Conservation (phyloP, 2,888 invertebrate species). For the Bhutanitis thaidina region DNA sequence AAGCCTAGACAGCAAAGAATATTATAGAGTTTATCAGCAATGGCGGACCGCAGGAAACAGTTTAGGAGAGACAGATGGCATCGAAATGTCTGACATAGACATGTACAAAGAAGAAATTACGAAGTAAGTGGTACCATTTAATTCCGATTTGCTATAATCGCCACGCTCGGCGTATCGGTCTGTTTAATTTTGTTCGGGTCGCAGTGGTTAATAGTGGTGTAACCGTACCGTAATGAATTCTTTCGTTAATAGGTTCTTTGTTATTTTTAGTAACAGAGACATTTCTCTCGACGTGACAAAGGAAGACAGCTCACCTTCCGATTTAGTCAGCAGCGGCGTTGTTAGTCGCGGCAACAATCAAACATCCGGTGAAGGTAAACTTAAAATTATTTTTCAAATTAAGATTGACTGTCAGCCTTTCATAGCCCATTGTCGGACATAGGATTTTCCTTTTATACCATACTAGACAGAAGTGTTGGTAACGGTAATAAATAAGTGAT, state of each 20-base stretch:
- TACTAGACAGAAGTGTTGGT: too few species aligned
- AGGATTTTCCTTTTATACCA: too few species aligned
- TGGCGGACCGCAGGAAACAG: slow-evolving; percentile 77
- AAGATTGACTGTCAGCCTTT: too few species aligned
- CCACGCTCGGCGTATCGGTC: background rate
- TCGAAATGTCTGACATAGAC: slow-evolving; percentile 55
- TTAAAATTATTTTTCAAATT: too few species aligned
- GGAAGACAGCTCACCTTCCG: slow-evolving; percentile 66
- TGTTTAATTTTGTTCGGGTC: too few species aligned
- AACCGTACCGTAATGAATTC: too few species aligned
- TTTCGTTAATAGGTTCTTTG: too few species aligned
- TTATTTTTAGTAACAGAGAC: slow-evolving; percentile 43
- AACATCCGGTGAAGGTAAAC: slow-evolving; percentile 57
- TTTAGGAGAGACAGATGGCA: slow-evolving; percentile 79
- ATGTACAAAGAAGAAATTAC: slow-evolving; percentile 53
- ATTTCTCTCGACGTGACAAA: slow-evolving; percentile 57
- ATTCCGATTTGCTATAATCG: too few species aligned
- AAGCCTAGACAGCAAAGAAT: slow-evolving; percentile 94
- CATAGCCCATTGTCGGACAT: too few species aligned
- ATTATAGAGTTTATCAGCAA: slow-evolving; percentile 86
- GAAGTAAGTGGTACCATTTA: slow-evolving; percentile 46
- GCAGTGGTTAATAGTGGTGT: too few species aligned
- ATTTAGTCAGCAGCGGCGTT: slow-evolving; percentile 69
- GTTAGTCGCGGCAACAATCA: slow-evolving; percentile 64
- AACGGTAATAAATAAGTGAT: too few species aligned